These are phyloP conservation scores for Amazonetta brasiliensis DNA, from an alignment of 2,797 vertebrate species.

Conservation along the genomic window DNA sequence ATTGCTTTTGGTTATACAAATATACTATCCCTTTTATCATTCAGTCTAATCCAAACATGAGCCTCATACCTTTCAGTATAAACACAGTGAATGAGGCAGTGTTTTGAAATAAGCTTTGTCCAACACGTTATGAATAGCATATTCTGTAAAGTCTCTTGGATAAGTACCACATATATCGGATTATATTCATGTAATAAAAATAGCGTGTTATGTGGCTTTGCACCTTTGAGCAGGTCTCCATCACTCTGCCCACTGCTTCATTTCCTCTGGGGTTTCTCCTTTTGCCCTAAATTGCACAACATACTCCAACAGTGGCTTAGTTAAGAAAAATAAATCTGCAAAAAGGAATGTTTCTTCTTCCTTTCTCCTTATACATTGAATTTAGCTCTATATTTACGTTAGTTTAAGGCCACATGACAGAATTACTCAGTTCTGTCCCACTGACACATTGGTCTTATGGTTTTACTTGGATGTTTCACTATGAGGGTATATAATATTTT, in stretches of 20 bases:
- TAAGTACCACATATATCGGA: constrained; percentile 19
- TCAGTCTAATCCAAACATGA: background rate
- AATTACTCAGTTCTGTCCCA: background rate
- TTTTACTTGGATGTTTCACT: background rate
- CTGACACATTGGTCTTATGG: background rate
- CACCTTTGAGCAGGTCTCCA: constrained; percentile 30
- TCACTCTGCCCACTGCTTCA: constrained; percentile 12
- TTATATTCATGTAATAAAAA: constrained; percentile 48
- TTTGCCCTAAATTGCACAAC: background rate
- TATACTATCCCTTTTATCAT: constrained; percentile 25
- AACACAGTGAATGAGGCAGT: constrained; percentile 3
- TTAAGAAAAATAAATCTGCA: constrained; percentile 30
- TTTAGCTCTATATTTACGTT: background rate
- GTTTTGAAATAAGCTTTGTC: constrained; percentile 47
- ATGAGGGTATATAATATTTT: background rate
- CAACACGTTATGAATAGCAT: constrained; percentile 8
- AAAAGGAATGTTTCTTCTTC: background rate
- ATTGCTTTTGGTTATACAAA: constrained; percentile 31
- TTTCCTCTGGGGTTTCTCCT: constrained; percentile 29
- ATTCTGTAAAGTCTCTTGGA: constrained; percentile 34
- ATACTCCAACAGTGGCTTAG: background rate
- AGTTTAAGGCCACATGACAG: background rate
- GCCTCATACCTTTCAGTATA: background rate
- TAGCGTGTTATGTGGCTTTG: constrained; percentile 12
- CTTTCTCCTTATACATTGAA: background rate